phyloP scores from a whole-genome alignment of 2,888 invertebrate species.

The Poecilobothrus nobilitatus region DNA sequence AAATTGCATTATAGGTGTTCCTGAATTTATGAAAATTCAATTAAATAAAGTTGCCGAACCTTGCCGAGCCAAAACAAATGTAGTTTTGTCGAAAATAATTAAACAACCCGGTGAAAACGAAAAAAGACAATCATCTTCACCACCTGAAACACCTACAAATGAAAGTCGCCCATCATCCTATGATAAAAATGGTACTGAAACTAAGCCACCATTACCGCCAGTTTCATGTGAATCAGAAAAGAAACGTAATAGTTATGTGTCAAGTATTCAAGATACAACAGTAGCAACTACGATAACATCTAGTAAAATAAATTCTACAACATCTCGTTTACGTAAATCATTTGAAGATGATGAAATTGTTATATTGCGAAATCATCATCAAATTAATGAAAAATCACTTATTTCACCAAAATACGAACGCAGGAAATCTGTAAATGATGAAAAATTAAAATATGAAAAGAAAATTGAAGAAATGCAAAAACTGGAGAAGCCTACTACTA shows the following conservation, averaged over 20 bases:
- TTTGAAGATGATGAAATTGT: not conserved
- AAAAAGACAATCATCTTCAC: conserved; percentile 28
- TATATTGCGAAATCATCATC: not conserved
- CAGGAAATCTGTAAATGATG: conserved; percentile 36
- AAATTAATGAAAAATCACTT: conserved; percentile 9
- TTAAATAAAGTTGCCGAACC: conserved; percentile 58
- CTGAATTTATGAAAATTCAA: conserved; percentile 64
- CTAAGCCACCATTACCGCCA: conserved; percentile 30
- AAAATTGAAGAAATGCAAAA: conserved; percentile 30
- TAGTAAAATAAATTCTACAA: conserved; percentile 18
- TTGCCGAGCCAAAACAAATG: conserved; percentile 51
- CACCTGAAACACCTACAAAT: conserved; percentile 7
- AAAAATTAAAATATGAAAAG: conserved; percentile 33
- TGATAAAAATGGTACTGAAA: conserved; percentile 40
- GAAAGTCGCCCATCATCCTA: conserved; percentile 28
- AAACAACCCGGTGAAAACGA: conserved; percentile 28
- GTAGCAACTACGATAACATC: conserved; percentile 16
- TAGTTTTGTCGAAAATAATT: conserved; percentile 55
- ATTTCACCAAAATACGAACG: conserved; percentile 31
- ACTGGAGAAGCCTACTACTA: conserved; percentile 7
- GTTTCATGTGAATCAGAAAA: not conserved
- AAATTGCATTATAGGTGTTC: conserved; percentile 38
- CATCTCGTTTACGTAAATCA: not conserved
- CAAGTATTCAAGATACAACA: conserved; percentile 25
- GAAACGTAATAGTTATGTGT: conserved; percentile 14